Evolutionary conservation across 2,113 vertebrate species (phyloP).

Genomic region (Syngnathus scovelli): DNA sequence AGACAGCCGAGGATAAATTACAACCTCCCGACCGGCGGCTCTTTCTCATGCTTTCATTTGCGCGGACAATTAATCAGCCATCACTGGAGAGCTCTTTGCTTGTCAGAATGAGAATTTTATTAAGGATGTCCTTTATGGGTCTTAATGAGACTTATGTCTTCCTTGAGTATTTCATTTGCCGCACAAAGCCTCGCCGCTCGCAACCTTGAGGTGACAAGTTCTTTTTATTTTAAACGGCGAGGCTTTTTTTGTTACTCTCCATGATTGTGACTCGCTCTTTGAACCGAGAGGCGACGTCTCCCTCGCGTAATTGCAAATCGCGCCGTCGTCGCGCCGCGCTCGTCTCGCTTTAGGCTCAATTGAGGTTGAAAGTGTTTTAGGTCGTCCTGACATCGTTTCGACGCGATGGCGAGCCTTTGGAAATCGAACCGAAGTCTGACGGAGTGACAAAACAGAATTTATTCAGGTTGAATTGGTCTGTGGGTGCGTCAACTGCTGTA

Average conservation of each 20-base stretch:
- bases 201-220: slow-evolving; percentile 64
- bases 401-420: neutral
- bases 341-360: slow-evolving; percentile 61
- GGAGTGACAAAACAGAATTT: neutral
- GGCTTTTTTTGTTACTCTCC: slow-evolving; percentile 52
- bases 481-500: no score
- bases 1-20: slow-evolving; percentile 70
- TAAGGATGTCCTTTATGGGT: slow-evolving; percentile 72
- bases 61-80: slow-evolving; percentile 76
- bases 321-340: slow-evolving; percentile 29
- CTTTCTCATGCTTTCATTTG: slow-evolving; percentile 70
- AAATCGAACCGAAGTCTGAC: neutral
- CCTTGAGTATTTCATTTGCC: slow-evolving; percentile 73
- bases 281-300: slow-evolving; percentile 27
- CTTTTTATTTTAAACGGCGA: slow-evolving; percentile 18
- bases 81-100: slow-evolving; percentile 70
- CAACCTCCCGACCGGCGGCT: slow-evolving; percentile 53
- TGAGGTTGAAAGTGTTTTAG: slow-evolving; percentile 56
- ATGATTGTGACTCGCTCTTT: slow-evolving; percentile 52
- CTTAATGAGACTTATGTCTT: slow-evolving; percentile 77
- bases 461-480: no score
- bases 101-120: slow-evolving; percentile 74
- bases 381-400: slow-evolving; percentile 37
- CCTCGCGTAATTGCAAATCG: slow-evolving; percentile 33
- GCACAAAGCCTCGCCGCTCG: slow-evolving; percentile 59